Base-by-base conservation (phyloP, 2,113 vertebrate species). In the Serinus canaria region DNA sequence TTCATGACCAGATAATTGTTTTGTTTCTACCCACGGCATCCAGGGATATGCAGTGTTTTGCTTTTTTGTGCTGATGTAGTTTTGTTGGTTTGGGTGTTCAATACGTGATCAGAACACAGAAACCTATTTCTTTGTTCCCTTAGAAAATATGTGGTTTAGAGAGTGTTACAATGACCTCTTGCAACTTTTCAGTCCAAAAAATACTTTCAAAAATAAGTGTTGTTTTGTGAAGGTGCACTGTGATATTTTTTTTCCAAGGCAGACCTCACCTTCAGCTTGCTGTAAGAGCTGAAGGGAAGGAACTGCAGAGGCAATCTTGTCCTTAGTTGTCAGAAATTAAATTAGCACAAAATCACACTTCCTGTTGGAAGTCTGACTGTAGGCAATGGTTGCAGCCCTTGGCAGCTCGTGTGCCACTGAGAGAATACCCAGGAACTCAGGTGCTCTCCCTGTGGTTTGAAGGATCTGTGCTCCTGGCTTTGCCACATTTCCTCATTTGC, bases 351-450 rank as follows among this genome's bases (percentile, higher is more conserved):
- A 41, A 41, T 41, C 41, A 14, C 41, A 41, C 41, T 13, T 41
- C 41, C 41, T 22, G 0, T 30, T 69, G 63, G 16, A 25, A 8
- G 3, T 66, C 20, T 79, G 49, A 46, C 12, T 9, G 17, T 17
- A 50, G 63, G 63, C 41, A 31, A 1, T 44, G 59, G 30, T 52
- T 83, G 76, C 10, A 30, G 44, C 22, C 4, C 13, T 39, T 49
- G 28, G 20, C 41, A 37, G 31, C 33, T 73, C 8, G 0, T 31
- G 44, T 47, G 20, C 64, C 13, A 1, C 49, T 78, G 0, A 60
- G 70, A 67, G 47, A 64, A 27, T 3, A 19, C 55, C 20, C 25
- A 25, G 53, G 52, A 49, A 17, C 63, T 64, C 0, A 0, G 10
- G 27, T 62, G 21, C 28, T 63, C 68, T 59, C 0, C 3, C n/a